Percentiles rank a stretch among this genome's conserved stretches.
phyloP scores from a whole-genome alignment of 1,140 invertebrate genomes.

The Heterodera schachtii region DNA sequence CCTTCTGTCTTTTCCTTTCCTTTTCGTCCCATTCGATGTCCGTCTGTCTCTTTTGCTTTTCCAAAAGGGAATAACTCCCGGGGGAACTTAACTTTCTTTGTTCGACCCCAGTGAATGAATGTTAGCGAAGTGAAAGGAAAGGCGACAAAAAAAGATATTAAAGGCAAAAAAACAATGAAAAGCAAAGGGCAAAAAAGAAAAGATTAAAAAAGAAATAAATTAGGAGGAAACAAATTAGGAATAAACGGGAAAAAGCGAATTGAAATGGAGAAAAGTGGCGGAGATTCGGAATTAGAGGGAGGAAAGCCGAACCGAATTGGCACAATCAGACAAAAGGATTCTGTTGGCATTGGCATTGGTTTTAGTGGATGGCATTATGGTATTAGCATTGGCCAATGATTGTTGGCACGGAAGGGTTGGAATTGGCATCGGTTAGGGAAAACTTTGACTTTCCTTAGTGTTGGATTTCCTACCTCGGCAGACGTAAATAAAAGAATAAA shows the following conservation, averaged over 20 bases:
- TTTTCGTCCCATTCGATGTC: background rate
- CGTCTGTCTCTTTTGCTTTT: background rate
- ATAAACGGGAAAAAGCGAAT: too few relatives aligned
- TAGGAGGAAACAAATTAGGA: too few relatives aligned
- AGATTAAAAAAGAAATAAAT: background rate
- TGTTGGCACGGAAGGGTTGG: too few relatives aligned
- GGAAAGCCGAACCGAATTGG: too few relatives aligned
- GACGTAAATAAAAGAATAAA: background rate
- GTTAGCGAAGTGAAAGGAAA: background rate
- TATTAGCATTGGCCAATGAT: too few relatives aligned
- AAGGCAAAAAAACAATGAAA: background rate
- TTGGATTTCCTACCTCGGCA: conserved; percentile 1
- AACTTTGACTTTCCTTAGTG: too few relatives aligned
- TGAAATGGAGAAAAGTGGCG: too few relatives aligned
- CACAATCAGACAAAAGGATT: too few relatives aligned
- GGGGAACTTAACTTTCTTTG: background rate
- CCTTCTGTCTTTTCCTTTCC: background rate
- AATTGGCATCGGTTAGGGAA: too few relatives aligned
- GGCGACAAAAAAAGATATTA: background rate
- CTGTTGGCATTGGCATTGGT: too few relatives aligned
- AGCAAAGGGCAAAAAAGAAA: background rate
- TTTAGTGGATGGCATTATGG: too few relatives aligned
- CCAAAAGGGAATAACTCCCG: background rate
- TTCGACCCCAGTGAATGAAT: background rate
- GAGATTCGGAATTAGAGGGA: too few relatives aligned